phyloP scores from a whole-genome alignment of 1,140 invertebrate species.

The Sitodiplosis mosellana region DNA sequence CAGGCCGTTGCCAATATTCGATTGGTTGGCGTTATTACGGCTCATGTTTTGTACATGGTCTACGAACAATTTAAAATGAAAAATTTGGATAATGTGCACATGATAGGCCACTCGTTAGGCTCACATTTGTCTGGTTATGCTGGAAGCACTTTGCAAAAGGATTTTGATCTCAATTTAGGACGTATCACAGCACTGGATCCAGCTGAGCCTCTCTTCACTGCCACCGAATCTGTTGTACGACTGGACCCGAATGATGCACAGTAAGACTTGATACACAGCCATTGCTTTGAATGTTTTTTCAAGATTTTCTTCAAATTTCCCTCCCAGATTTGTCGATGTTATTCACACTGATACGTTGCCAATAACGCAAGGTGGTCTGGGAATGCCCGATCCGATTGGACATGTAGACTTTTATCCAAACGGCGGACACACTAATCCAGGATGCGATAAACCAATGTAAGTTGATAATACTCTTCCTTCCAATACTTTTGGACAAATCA shows the following conservation, averaged over 20 bases:
- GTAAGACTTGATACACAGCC: too few relatives aligned
- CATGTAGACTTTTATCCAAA: slow-evolving; percentile 86
- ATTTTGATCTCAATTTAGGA: slow-evolving; percentile 43
- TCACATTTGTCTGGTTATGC: slow-evolving; percentile 70
- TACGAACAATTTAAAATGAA: slow-evolving; percentile 32
- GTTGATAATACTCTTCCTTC: too few relatives aligned
- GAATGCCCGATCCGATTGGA: slow-evolving; percentile 59
- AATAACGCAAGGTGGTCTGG: slow-evolving; percentile 59
- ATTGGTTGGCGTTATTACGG: slow-evolving; percentile 63
- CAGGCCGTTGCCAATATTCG: slow-evolving; percentile 83
- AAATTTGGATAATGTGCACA: slow-evolving; percentile 46
- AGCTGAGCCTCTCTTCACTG: slow-evolving; percentile 79
- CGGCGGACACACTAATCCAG: slow-evolving; percentile 67
- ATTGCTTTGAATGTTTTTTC: too few relatives aligned
- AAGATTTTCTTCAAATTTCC: too few relatives aligned
- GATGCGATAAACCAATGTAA: slow-evolving; percentile 55
- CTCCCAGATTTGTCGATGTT: slow-evolving; percentile 50
- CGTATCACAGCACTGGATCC: slow-evolving; percentile 67
- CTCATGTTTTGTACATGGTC: slow-evolving; percentile 42
- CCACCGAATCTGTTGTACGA: slow-evolving; percentile 58
- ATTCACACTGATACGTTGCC: slow-evolving; percentile 75
- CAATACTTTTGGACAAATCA: too few relatives aligned
- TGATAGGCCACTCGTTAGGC: slow-evolving; percentile 81
- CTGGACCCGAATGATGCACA: slow-evolving; percentile 68
- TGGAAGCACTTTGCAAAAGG: slow-evolving; percentile 48